phyloP scores from a whole-genome alignment of 2,888 invertebrate species.

The Cephus pulcher region DNA sequence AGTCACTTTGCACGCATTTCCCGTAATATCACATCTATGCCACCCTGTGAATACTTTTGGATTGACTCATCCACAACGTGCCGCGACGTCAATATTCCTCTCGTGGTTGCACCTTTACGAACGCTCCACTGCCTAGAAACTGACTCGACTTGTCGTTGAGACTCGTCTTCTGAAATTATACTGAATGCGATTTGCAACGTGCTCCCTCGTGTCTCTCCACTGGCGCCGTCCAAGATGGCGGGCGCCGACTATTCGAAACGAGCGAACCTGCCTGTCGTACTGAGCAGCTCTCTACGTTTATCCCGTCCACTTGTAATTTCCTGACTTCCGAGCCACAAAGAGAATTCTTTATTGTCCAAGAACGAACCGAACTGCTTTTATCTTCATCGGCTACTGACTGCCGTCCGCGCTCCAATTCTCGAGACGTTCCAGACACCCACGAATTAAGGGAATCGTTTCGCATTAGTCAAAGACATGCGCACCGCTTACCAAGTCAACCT shows the following conservation, averaged over 20 bases:
- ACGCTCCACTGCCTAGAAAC: not conserved
- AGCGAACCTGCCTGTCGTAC: not conserved
- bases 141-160: not conserved
- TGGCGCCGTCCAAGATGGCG: not conserved
- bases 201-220: conserved; percentile 13
- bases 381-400: not conserved
- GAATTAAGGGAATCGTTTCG: conserved; percentile 13
- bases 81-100: not conserved
- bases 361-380: not conserved
- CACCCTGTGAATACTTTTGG: not conserved
- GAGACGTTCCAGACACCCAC: not conserved
- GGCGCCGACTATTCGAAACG: not conserved
- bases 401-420: not conserved
- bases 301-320: not conserved
- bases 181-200: conserved; percentile 18
- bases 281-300: not conserved
- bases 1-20: conserved; percentile 39
- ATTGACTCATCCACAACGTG: not conserved
- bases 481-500: not conserved
- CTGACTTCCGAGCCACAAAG: not conserved
- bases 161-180: not conserved
- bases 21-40: conserved; percentile 20
- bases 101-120: not conserved
- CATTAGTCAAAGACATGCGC: conserved; percentile 19
- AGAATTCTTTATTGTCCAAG: not conserved